A percentile compares a stretch with the other conserved stretches of the same genome.
phyloP scores from a whole-genome alignment of 2,113 vertebrate genomes.

The Crotalus horridus region DNA sequence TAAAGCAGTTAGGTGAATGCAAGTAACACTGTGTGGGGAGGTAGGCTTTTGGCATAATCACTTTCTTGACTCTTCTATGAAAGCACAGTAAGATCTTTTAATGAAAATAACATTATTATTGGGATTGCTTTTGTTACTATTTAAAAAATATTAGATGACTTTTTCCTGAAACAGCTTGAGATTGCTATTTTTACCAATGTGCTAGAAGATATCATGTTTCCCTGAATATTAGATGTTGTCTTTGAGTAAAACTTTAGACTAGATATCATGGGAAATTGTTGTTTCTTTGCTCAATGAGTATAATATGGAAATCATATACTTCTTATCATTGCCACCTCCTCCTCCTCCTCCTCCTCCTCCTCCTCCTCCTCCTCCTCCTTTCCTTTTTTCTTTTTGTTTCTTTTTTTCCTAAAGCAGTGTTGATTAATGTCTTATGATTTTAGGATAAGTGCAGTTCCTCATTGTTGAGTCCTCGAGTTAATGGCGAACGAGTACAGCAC shows the following conservation, averaged over 20 bases:
- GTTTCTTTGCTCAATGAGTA: not conserved
- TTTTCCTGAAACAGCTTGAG: not conserved
- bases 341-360: too few relatives aligned
- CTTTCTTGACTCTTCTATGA: not conserved
- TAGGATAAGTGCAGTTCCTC: not conserved
- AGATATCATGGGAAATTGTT: not conserved
- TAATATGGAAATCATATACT: not conserved
- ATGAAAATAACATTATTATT: not conserved
- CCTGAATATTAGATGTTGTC: not conserved
- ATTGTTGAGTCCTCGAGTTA: not conserved
- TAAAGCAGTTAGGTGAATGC: not conserved
- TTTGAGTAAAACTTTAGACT: not conserved
- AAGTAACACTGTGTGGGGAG: not conserved
- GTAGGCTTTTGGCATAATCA: not conserved
- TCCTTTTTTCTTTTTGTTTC: too few relatives aligned
- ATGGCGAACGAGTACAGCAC: too few relatives aligned
- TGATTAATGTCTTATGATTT: not conserved
- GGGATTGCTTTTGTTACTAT: not conserved
- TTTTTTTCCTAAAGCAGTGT: not conserved
- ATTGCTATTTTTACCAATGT: not conserved
- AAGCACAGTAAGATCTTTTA: not conserved
- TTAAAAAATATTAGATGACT: not conserved
- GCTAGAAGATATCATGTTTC: not conserved
- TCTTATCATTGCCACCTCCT: not conserved
- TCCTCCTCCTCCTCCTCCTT: too few relatives aligned